Conservation (phyloP, 1,140 invertebrate species). For the Myzus persicae region DNA sequence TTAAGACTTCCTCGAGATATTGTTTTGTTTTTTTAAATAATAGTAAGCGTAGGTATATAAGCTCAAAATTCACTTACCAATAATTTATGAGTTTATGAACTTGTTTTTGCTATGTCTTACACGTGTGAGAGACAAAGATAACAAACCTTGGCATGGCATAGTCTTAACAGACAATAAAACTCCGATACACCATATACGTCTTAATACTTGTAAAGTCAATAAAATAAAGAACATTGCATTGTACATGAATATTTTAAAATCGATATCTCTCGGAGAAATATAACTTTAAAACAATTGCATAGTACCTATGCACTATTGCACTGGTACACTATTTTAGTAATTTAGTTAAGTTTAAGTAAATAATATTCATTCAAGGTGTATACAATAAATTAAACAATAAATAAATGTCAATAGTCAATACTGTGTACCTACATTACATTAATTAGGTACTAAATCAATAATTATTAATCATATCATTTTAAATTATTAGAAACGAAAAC, state of each 20-base stretch:
- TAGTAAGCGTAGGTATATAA: not conserved
- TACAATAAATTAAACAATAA: too few relatives aligned
- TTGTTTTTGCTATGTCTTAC: not conserved
- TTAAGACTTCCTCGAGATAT: not conserved
- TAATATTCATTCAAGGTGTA: not conserved
- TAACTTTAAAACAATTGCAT: not conserved
- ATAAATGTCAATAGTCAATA: not conserved
- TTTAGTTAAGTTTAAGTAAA: not conserved
- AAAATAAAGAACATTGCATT: slow-evolving; percentile 32
- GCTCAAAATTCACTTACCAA: not conserved
- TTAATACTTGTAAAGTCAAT: not conserved
- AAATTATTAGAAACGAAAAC: not conserved
- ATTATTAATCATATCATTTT: not conserved
- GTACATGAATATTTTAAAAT: not conserved
- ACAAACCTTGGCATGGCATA: not conserved
- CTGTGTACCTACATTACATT: not conserved
- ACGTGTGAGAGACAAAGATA: not conserved
- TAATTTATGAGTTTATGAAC: not conserved
- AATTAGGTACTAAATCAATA: not conserved
- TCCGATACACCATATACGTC: not conserved
- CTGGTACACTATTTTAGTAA: not conserved
- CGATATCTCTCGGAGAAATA: not conserved
- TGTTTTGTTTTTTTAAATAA: not conserved
- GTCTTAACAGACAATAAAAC: not conserved
- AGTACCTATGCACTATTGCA: too few relatives aligned